These are phyloP conservation scores for Galaxias olidus DNA, from an alignment of 2,797 vertebrate genomes.

Conservation along the genomic window DNA sequence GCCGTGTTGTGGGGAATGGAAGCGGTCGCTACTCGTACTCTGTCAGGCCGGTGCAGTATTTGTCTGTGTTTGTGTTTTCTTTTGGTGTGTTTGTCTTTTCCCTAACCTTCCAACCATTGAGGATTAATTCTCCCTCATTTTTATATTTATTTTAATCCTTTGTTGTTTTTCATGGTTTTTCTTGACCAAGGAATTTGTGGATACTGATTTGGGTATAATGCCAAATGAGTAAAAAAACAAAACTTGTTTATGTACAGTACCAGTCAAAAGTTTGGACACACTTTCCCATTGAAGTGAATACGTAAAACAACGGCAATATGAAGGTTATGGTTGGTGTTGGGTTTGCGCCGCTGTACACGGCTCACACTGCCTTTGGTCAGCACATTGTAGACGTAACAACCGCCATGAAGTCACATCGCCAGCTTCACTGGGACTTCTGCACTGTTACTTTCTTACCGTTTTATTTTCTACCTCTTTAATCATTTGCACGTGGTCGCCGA, in stretches of 20 bases:
- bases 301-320: no score
- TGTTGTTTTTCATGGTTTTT: neutral
- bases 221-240: no score
- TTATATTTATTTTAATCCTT: no score
- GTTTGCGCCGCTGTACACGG: no score
- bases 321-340: no score
- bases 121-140: no score
- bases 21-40: no score
- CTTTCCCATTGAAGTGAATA: no score
- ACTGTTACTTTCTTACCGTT: constrained; percentile 18
- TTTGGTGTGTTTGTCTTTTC: neutral
- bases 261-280: no score
- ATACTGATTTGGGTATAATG: no score
- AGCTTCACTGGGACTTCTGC: constrained; percentile 41
- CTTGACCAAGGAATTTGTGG: neutral
- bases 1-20: constrained; percentile 10
- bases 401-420: constrained; percentile 70
- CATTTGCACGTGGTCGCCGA: constrained; percentile 69
- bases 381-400: constrained; percentile 20
- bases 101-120: neutral
- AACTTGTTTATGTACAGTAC: no score
- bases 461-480: constrained; percentile 70
- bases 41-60: neutral
- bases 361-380: no score
- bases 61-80: constrained; percentile 1